Evolutionary conservation across 2,888 invertebrate species (phyloP).

Genomic region (Rhaphigaster nebulosa): DNA sequence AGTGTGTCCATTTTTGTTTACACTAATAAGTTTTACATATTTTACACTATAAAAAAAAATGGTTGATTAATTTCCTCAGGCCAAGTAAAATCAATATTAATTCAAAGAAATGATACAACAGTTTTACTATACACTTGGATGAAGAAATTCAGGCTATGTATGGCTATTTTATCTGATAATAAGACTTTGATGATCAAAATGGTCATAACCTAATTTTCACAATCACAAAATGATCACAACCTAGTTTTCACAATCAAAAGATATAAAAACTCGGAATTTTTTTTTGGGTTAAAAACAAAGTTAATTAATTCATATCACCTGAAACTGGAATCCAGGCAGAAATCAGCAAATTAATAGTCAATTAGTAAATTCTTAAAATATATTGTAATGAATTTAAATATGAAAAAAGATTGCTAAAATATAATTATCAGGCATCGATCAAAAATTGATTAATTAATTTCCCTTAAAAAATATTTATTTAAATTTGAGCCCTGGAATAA

Average conservation of each 20-base stretch:
- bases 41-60: no score
- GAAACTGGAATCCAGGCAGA: conserved; percentile 39
- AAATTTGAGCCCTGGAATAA: neutral
- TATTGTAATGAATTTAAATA: neutral
- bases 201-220: neutral
- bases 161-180: neutral
- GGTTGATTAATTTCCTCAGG: neutral
- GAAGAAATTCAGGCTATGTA: neutral
- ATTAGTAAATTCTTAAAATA: neutral
- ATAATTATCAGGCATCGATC: neutral
- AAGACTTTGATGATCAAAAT: neutral
- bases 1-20: no score
- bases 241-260: neutral
- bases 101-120: neutral
- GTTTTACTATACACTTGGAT: neutral
- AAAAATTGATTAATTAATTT: neutral
- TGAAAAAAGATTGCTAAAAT: neutral
- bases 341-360: conserved; percentile 25
- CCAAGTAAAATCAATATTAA: neutral
- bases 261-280: neutral
- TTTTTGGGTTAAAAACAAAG: neutral
- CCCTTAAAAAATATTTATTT: neutral
- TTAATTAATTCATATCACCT: conserved; percentile 27
- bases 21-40: no score
- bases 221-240: neutral